Base-by-base conservation (phyloP, 1,140 invertebrate genomes). In the Euwallacea similis region DNA sequence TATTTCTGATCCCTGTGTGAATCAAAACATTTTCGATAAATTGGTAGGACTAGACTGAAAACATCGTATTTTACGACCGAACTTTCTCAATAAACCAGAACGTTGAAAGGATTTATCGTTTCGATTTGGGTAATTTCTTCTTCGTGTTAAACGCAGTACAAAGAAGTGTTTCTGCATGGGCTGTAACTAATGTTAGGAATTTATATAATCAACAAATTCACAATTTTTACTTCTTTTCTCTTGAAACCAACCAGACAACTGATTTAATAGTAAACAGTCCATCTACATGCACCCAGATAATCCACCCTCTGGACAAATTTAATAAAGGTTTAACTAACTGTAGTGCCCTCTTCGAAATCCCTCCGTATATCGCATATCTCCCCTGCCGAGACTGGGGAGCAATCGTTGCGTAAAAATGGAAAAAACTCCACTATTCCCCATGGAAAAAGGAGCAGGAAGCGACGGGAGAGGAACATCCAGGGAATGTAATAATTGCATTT, bases 321-420 rank as follows among this genome's bases (percentile, higher is more conserved):
- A 75, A 75, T 75, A 75, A 75, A 72, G 70, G 70, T 69, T 71
- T 74, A 74, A 74, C 70, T 68, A 71, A 61, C 21, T 61, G 61
- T 63, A 50, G 44, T 44, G 61, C 61, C 44, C 44, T 63, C 21
- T 11, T n/a, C 9, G 59, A 16, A 41, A 61, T 16, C 61, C 61
- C 44, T 13, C 41, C 21, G n/a, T 63, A 50, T 46, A 47, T 63
- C 61, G 43, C 16, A 21, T 63, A 46, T 50, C 61, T 13, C 44
- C 54, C 61, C 44, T 63, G 3, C 43, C 61, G 44, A 16, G n/a
- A 13, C 15, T 21, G 21, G 61, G 44, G 61, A 63, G 61, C 61
- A 46, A 50, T 46, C 61, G 61, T 63, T 63, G 61, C 61, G 65
- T 71, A 73, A 75, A 75, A 75, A 75, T 73, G 69, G 71, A 69